Evolutionary conservation across 2,797 vertebrate species (phyloP).

Genomic region (Jordanella pulchra): DNA sequence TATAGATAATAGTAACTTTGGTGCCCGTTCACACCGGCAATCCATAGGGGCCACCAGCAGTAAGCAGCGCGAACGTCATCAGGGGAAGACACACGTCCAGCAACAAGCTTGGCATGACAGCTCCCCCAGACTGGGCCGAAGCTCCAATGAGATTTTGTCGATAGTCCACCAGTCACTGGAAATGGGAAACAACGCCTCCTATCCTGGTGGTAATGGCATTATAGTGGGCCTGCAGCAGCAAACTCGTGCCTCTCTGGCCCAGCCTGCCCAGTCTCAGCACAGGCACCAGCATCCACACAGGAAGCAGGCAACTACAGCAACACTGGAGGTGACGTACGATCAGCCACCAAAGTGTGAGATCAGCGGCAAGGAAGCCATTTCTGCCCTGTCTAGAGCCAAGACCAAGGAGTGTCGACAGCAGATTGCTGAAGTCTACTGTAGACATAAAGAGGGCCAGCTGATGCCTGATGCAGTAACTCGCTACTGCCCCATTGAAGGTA

Average conservation of each 20-base stretch:
- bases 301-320: slow-evolving; percentile 61
- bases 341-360: slow-evolving; percentile 91
- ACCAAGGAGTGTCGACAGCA: slow-evolving; percentile 91
- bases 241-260: slow-evolving; percentile 47
- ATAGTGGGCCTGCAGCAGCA: slow-evolving; percentile 35
- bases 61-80: slow-evolving; percentile 84
- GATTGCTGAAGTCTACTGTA: slow-evolving; percentile 91
- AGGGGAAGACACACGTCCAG: slow-evolving; percentile 83
- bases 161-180: slow-evolving; percentile 52
- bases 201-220: slow-evolving; percentile 41
- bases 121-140: slow-evolving; percentile 74
- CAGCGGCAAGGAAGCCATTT: slow-evolving; percentile 94
- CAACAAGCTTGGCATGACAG: slow-evolving; percentile 80
- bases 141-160: slow-evolving; percentile 82
- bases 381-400: slow-evolving; percentile 90
- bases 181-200: slow-evolving; percentile 49
- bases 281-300: slow-evolving; percentile 72
- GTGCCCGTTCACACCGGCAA: slow-evolving; percentile 87
- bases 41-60: slow-evolving; percentile 65
- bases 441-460: slow-evolving; percentile 89
- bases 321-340: slow-evolving; percentile 85
- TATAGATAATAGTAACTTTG: slow-evolving; percentile 98
- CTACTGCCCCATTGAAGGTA: slow-evolving; percentile 88
- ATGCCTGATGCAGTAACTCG: slow-evolving; percentile 95
- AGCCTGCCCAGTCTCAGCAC: slow-evolving; percentile 68